Evolutionary conservation across 2,797 vertebrate species (phyloP).

Genomic region (Emydoidea blandingii): DNA sequence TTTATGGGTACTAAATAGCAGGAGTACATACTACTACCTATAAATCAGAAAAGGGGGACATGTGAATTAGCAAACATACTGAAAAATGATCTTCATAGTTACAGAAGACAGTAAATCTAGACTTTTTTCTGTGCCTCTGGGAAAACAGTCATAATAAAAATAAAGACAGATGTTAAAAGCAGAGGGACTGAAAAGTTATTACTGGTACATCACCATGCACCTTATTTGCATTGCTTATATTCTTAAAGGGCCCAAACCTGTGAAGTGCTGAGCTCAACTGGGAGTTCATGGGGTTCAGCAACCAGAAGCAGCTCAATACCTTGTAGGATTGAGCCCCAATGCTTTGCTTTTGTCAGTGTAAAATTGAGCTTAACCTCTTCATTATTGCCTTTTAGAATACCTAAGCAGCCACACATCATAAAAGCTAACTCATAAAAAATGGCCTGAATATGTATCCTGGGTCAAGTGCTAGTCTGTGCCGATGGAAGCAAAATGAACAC

Average conservation of each 20-base stretch:
- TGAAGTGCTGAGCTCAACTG: background rate
- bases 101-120: constrained; percentile 45
- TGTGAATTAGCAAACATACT: constrained; percentile 29
- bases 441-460: background rate
- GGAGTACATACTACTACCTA: background rate
- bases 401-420: background rate
- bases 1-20: background rate
- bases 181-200: constrained; percentile 52
- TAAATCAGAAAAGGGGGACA: constrained; percentile 31
- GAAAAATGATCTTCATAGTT: constrained; percentile 3
- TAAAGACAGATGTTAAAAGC: constrained; percentile 63
- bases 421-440: background rate
- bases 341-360: background rate
- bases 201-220: constrained; percentile 20
- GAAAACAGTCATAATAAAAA: constrained; percentile 55
- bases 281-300: background rate
- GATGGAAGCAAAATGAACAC: background rate
- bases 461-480: background rate
- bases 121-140: constrained; percentile 35
- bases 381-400: background rate
- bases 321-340: background rate
- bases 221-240: constrained; percentile 59
- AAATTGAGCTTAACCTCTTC: constrained; percentile 23
- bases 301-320: background rate
- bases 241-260: background rate